Evolutionary conservation across 2,888 invertebrate genomes (phyloP).

Genomic region (Tetropium fuscum): DNA sequence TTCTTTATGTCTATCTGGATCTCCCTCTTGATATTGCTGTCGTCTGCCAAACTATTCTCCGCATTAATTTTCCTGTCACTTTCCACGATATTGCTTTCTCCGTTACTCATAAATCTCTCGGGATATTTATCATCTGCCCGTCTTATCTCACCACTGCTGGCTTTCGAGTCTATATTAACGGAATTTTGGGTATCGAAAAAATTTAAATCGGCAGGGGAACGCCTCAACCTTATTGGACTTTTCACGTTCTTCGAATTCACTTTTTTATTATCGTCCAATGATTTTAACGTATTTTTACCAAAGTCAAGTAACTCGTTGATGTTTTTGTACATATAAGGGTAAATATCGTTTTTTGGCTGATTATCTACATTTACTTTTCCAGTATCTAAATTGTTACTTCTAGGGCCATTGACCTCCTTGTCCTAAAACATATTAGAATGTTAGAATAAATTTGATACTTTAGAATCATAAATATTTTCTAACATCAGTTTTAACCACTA

Average conservation of each 20-base stretch:
- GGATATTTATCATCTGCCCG: constrained; percentile 40
- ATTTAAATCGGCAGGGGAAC: constrained; percentile 34
- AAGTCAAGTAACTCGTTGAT: constrained; percentile 19
- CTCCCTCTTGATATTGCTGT: constrained; percentile 28
- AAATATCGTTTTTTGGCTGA: constrained; percentile 45
- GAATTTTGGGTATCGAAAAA: constrained; percentile 26
- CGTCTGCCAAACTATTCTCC: neutral
- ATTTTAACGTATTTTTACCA: neutral
- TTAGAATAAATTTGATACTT: no score
- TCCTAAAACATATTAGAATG: constrained; percentile 12
- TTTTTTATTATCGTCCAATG: constrained; percentile 7
- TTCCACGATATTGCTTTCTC: neutral
- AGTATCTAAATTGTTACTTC: neutral
- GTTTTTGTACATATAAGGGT: constrained; percentile 41
- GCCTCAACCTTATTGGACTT: constrained; percentile 36
- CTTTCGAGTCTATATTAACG: constrained; percentile 35
- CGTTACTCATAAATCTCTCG: constrained; percentile 22
- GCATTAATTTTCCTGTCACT: neutral
- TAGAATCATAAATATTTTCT: no score
- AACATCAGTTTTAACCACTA: no score
- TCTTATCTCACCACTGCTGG: constrained; percentile 38
- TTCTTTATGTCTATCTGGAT: constrained; percentile 44
- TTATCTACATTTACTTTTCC: constrained; percentile 26
- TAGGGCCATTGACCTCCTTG: neutral
- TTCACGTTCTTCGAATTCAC: constrained; percentile 34